Evolutionary conservation across 2,113 vertebrate species (phyloP), one percentile per base, ranked within the genome.

Genomic region (Phyllostomus discolor): DNA sequence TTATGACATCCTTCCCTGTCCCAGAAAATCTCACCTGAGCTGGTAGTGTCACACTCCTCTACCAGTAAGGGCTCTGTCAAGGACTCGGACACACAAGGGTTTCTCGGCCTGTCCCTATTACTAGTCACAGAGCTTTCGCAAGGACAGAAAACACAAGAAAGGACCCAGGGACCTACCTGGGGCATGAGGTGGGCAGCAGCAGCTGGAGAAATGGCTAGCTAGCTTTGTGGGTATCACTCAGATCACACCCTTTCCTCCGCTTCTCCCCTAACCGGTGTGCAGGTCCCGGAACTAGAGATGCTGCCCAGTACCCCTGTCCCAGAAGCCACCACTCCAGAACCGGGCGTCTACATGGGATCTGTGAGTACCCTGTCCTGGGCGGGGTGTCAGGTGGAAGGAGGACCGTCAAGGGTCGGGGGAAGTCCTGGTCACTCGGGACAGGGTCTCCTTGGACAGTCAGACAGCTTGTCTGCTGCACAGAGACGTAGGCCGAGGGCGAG

Each of bases 321-420:
- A 41, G 98, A 98, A 64, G 96, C 97, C 41, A 87, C 88, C 84
- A 88, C 98, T 2, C 98, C 98, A 4, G 98, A 98, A 96, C 98
- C 98, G 12, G 99, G 99, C 85, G 91, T 99, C 98, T 99, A 99
- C 98, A 98, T 1, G 99, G 99, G 64, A 99, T 98, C 98, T 99
- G 99, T 99, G 95, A 99, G 99, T 99, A 90, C 20, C 67, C 46
- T 38, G 31, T 78, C 6, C 11, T 22, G 59, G 41, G 57, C n/a
- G 24, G 24, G 28, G 10, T 10, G 28, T 33, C 4, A 0, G 16
- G 70, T 19, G n/a, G 80, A 31, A 66, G 50, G 20, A 72, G 67
- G 67, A 5, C 52, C 17, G 20, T 43, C 12, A 0, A 7, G 43
- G 75, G 38, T 0, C 0, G 0, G 22, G 10, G 4, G 6, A 4